phyloP scores from a whole-genome alignment of 2,797 vertebrate genomes.

The Scomberomorus guttatus region DNA sequence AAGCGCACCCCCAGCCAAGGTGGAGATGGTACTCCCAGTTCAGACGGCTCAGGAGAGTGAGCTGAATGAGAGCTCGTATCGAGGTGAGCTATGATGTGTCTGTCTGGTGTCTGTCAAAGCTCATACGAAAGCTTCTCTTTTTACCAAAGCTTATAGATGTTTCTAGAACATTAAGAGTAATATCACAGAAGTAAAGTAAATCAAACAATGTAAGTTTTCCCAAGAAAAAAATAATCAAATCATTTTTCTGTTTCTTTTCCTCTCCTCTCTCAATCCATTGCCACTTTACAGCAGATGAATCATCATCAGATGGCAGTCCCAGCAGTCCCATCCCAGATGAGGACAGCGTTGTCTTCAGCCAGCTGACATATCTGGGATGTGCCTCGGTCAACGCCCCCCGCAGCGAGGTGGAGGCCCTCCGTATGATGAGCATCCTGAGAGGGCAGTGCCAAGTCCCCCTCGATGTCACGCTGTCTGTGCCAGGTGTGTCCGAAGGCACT shows the following conservation, averaged over 20 bases:
- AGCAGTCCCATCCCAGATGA: slow-evolving; percentile 93
- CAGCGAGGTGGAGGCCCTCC: slow-evolving; percentile 96
- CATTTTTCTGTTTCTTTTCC: background rate
- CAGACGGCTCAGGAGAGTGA: slow-evolving; percentile 93
- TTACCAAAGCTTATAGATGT: no score
- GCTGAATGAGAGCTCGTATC: slow-evolving; percentile 84
- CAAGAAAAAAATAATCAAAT: slow-evolving; percentile 10
- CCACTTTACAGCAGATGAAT: slow-evolving; percentile 76
- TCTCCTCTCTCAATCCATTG: background rate
- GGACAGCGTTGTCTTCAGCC: slow-evolving; percentile 98
- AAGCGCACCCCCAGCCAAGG: slow-evolving; percentile 86
- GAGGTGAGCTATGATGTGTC: slow-evolving; percentile 67
- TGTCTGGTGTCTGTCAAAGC: slow-evolving; percentile 3
- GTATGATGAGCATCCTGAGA: slow-evolving; percentile 97
- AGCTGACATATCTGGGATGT: slow-evolving; percentile 97
- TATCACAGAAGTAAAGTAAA: slow-evolving; percentile 20
- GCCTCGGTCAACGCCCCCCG: slow-evolving; percentile 98
- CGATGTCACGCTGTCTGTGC: slow-evolving; percentile 96
- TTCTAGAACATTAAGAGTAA: background rate
- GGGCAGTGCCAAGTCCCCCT: slow-evolving; percentile 95
- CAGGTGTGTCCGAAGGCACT: slow-evolving; percentile 96
- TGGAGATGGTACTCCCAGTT: slow-evolving; percentile 94
- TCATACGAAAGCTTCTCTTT: slow-evolving; percentile 9
- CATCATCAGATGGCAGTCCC: slow-evolving; percentile 86
- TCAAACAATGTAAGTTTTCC: background rate